Conservation (phyloP, 1,140 invertebrate genomes). For the Zophobas atratus region DNA sequence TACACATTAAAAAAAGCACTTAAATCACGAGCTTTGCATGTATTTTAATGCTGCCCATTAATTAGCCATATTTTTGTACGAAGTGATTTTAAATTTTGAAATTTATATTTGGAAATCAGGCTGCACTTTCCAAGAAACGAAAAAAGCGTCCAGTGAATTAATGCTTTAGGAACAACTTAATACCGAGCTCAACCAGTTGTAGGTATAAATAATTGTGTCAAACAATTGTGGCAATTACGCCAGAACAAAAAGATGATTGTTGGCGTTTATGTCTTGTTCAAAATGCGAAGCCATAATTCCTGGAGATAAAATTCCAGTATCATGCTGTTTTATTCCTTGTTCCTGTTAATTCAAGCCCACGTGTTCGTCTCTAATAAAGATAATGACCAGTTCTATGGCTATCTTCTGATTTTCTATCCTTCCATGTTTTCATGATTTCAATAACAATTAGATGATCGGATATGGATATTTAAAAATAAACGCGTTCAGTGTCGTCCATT, state of each 20-base stretch:
- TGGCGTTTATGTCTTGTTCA: background rate
- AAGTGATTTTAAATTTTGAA: too few species aligned
- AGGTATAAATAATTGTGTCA: too few species aligned
- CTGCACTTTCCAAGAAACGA: too few species aligned
- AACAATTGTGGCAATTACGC: background rate
- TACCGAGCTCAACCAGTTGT: too few species aligned
- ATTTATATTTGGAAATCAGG: too few species aligned
- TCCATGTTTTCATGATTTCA: background rate
- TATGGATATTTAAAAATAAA: slow-evolving; percentile 5
- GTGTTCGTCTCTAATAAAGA: slow-evolving; percentile 5
- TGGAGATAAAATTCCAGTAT: slow-evolving; percentile 27
- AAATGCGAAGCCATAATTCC: background rate
- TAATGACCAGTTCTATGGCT: slow-evolving; percentile 6
- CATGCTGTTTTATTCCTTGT: slow-evolving; percentile 33
- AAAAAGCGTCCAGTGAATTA: background rate
- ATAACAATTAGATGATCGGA: slow-evolving; percentile 5
- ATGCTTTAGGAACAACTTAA: too few species aligned
- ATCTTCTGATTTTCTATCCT: slow-evolving; percentile 7
- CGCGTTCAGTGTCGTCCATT: slow-evolving; percentile 4
- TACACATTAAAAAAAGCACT: too few species aligned
- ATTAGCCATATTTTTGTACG: too few species aligned
- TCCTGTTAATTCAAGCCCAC: slow-evolving; percentile 24
- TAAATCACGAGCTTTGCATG: too few species aligned
- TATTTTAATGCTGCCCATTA: too few species aligned
- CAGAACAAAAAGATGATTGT: background rate